Percentiles rank a stretch among this genome's conserved stretches.
Conservation (phyloP, 2,888 invertebrate genomes). For the Cabera pusaria region DNA sequence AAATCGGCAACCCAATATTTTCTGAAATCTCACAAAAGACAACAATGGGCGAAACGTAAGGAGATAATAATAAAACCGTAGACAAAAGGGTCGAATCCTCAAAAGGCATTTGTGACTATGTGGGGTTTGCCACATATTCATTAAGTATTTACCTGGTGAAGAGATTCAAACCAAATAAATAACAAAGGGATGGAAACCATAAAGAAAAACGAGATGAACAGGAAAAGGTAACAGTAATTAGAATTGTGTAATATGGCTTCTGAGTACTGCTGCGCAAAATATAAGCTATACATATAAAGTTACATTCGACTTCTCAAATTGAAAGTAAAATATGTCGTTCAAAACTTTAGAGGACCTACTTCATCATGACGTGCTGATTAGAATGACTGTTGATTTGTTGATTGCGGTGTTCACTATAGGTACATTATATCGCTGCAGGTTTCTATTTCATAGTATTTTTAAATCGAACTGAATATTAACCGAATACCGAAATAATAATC, state of each 20-base stretch:
- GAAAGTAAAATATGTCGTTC: too few species aligned
- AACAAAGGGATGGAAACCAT: slow-evolving; percentile 55
- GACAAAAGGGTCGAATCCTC: slow-evolving; percentile 30
- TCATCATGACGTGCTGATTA: too few species aligned
- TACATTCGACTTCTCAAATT: too few species aligned
- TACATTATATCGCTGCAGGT: too few species aligned
- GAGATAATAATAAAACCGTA: slow-evolving; percentile 45
- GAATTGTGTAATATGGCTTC: slow-evolving; percentile 69
- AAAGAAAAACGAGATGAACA: slow-evolving; percentile 44
- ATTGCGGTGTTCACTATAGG: too few species aligned
- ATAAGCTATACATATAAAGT: too few species aligned
- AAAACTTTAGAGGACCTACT: too few species aligned
- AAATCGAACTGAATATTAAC: too few species aligned
- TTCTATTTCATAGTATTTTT: too few species aligned
- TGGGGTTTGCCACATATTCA: slow-evolving; percentile 39
- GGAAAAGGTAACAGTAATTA: slow-evolving; percentile 63
- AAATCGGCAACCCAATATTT: slow-evolving; percentile 33
- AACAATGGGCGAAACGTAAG: slow-evolving; percentile 34
- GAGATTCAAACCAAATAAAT: slow-evolving; percentile 51
- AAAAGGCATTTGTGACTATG: slow-evolving; percentile 41
- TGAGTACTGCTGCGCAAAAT: slow-evolving; percentile 39
- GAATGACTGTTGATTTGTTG: too few species aligned
- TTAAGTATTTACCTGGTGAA: slow-evolving; percentile 44
- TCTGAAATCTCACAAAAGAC: slow-evolving; percentile 12
- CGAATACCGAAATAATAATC: too few species aligned